Evolutionary conservation across 2,113 vertebrate genomes (phyloP), one percentile per base, ranked within the genome.

Genomic region (Boleophthalmus pectinirostris): DNA sequence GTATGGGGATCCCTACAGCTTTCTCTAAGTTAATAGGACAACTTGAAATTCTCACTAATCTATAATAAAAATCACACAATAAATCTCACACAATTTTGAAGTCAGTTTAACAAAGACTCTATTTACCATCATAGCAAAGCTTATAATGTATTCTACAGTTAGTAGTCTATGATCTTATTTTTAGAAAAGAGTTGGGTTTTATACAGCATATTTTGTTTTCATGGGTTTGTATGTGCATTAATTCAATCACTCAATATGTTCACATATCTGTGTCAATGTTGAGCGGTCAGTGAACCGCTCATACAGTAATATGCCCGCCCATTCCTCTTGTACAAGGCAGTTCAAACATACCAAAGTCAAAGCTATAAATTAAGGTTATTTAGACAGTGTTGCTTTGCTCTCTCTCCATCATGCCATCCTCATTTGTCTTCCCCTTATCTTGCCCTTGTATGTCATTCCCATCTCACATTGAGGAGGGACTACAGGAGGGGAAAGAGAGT

Each of bases 351-450:
- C 14, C 7, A 53, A 51, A 38, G n/a, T 38, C 63, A 66, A 18
- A 46, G 45, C 43, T 23, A 16, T 24, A 23, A 46, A 16, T 64
- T 66, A 21, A 21, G 9, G 20, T 23, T 43, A 20, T 64, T 64
- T 38, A 21, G 33, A n/a, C 18, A n/a, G 18, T n/a, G 20, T 66
- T 38, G 49, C 38, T 66, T 72, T 35, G 35, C 76, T 71, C 61
- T 51, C 70, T 64, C 58, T 64, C 68, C 69, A 72, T 58, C 53
- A 77, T 70, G 24, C 47, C 75, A 64, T 80, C 71, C 46, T 73
- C 71, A 47, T 81, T 68, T 72, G 24, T 72, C 68, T n/a, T 51
- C 66, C 58, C 16, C 82, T 82, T 78, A 77, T 87, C 82, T 79
- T 73, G 56, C 73, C 72, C 43, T 74, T 80, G 71, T 69, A 23